Base-by-base conservation (phyloP, 2,113 vertebrate species). In the Odocoileus hemionus region DNA sequence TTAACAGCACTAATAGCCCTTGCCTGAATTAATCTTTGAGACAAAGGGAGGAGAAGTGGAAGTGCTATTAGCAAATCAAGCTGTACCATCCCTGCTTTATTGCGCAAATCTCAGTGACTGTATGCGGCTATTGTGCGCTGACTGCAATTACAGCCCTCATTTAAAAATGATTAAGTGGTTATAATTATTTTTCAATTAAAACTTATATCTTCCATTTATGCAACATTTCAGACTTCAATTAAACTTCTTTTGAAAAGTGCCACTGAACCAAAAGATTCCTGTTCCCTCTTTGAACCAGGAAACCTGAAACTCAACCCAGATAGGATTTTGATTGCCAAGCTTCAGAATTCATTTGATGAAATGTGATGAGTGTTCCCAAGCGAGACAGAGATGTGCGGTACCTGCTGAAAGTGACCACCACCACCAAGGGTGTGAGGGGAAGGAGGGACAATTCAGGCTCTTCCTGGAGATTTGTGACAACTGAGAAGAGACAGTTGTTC, bases 131-230 rank as follows among this genome's bases (percentile, higher is more conserved):
- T 99, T 99, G 99, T 99, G 99, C 98, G 99, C 99, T 99, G 99
- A 99, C 99, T 99, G 99, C 99, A 99, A 99, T 99, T 99, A 99
- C 99, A 99, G 99, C 99, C 99, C 99, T 99, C 98, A 99, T 99
- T 99, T 99, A 99, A 99, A 98, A 99, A 99, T 99, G 99, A 99
- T 99, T 99, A 99, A 99, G 99, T 99, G 99, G 99, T 99, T 99
- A 99, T 99, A 99, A 99, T 99, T 99, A 99, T 99, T 99, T 99
- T 99, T 99, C 99, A 99, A 99, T 99, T 99, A 99, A 99, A 99
- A 99, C 99, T 99, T 99, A 99, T 99, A 99, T 99, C 99, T 99
- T 99, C 99, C 99, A 99, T 99, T 99, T 99, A 98, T 98, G 98
- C 98, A 98, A 99, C 98, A 99, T 98, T 97, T 98, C 97, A 98